Base-by-base conservation (phyloP, 2,113 vertebrate genomes). In the Callaeas wilsoni region DNA sequence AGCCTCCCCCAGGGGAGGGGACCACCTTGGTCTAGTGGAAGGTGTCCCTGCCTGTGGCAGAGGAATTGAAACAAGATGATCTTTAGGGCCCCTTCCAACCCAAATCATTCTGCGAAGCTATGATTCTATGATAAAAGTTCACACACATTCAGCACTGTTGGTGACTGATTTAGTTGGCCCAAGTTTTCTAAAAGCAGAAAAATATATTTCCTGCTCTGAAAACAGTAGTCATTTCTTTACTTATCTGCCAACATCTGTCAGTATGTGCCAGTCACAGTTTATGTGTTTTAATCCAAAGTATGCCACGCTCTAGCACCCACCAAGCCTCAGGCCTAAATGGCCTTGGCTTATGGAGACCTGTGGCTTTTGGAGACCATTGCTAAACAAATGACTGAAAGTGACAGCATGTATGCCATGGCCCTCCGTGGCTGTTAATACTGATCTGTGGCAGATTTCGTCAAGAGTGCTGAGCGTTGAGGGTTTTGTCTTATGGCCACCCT, bases 11-110 rank as follows among this genome's bases (percentile, higher is more conserved):
- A 53, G 29, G 64, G 33, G 7, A 75, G 13, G 46, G 41, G 25
- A n/a, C 8, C 33, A 68, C 17, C 11, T 60, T 53, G 62, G 39
- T 74, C 52, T 46, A 17, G 29, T 46, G 68, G 37, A 52, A 59
- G 19, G 6, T 39, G 25, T 60, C 46, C 20, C n/a, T 75, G 20
- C 19, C 16, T 0, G 0, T 53, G 12, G 27, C 33, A 18, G 42
- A 25, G 22, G 11, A 68, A 4, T 15, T 35, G n/a, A 13, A 75
- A 55, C 46, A 60, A 47, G 53, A 30, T 13, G 53, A 60, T 21
- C 10, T 75, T 32, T 46, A 75, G 60, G 11, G 20, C 7, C 9
- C 13, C 14, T 60, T 68, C 46, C 25, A 89, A 22, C 12, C n/a
- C 39, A 68, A 46, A 75, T 26, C 0, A 60, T 68, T 53, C n/a